Evolutionary conservation across 2,113 vertebrate species (phyloP).

Genomic region (Syrrhaptes paradoxus): DNA sequence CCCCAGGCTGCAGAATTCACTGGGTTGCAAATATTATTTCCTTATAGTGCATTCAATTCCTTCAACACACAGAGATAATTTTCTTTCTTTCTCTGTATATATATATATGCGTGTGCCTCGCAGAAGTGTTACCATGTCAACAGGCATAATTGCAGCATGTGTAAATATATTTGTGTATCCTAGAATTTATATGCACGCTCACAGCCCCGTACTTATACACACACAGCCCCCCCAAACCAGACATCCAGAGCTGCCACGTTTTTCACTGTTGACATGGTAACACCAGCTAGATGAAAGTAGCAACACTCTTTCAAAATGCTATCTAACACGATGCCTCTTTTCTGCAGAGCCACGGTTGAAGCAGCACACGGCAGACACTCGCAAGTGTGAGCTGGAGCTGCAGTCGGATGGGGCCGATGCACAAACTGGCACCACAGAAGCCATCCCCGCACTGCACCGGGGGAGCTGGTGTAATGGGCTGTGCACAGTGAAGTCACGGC

Average conservation of each 20-base stretch:
- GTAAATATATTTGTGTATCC: not conserved
- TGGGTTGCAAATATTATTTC: fast-evolving
- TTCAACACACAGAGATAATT: not conserved
- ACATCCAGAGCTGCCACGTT: fast-evolving
- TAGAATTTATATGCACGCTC: fast-evolving
- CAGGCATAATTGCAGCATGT: not conserved
- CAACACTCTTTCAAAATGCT: not conserved
- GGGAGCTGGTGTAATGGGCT: not conserved
- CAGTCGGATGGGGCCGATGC: not conserved
- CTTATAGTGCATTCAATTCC: not conserved
- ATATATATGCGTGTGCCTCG: fast-evolving
- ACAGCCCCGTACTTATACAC: not conserved
- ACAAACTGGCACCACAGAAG: not conserved
- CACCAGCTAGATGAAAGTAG: not conserved
- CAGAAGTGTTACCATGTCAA: not conserved
- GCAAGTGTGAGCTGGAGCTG: not conserved
- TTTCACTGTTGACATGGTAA: not conserved
- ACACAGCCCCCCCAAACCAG: too few relatives aligned
- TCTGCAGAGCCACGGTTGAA: not conserved
- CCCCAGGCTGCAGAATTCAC: not conserved
- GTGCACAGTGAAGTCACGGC: not conserved
- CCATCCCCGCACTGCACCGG: too few relatives aligned
- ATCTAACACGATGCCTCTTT: fast-evolving
- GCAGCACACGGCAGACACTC: not conserved
- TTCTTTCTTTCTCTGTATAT: not conserved